Evolutionary conservation across 2,888 invertebrate species (phyloP), one percentile per base, ranked within the genome.

Genomic region (Zeuzera pyrina): DNA sequence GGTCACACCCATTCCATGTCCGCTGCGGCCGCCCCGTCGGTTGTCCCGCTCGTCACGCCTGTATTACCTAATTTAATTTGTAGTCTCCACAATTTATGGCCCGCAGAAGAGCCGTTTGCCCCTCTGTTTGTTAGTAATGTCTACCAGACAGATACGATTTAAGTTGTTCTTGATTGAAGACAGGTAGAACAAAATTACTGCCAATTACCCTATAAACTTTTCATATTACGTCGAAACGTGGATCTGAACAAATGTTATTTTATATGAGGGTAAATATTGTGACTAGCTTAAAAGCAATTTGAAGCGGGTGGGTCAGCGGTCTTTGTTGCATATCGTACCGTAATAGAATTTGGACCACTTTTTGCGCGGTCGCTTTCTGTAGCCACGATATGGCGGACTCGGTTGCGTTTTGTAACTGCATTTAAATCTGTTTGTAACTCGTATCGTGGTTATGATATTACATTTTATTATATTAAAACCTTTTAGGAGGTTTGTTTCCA

Each of bases 21-120:
- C 61, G 56, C 51, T 49, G 60, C 55, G 63, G 61, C 61, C 62
- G 52, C 57, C 60, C 55, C 39, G 60, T 61, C 64, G 71, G 63
- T 67, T 64, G 76, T 71, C 74, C 67, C 61, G 56, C 73, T 76
- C 76, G 77, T 77, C 79, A 79, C 72, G 58, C 62, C 56, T 66
- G 67, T 76, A 78, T 79, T 76, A 79, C 77, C 78, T 81, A 81
- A 81, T 81, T 81, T 79, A 79, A 81, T 81, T 81, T 78, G 79
- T 76, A 72, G 66, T 67, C 69, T 54, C 64, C 71, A 56, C 71
- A 78, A 81, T 79, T 79, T 79, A 79, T 77, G 69, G 68, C 59
- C 57, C 52, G 47, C 67, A 65, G 68, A 70, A 71, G 69, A 67
- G 69, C 67, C 60, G 66, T 63, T 69, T 64, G 66, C 58, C 56